phyloP scores from a whole-genome alignment of 2,888 invertebrate species.

The Drosophila vallismaia region DNA sequence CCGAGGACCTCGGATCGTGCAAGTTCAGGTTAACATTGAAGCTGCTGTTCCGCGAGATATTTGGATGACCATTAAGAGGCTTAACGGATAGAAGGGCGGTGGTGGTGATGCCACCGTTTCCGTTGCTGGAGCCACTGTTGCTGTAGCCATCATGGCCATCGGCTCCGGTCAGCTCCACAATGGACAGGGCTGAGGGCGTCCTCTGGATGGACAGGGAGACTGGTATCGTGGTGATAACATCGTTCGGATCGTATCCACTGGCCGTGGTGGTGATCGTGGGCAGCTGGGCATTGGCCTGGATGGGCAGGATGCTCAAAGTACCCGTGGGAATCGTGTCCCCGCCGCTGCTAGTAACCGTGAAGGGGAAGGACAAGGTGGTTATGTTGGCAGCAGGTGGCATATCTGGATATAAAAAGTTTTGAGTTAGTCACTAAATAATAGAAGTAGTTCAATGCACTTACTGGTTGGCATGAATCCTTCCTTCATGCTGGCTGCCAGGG shows the following conservation, averaged over 20 bases:
- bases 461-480: conserved; percentile 62
- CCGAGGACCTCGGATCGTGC: conserved; percentile 76
- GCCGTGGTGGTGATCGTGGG: conserved; percentile 77
- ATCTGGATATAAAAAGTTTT: conserved; percentile 29
- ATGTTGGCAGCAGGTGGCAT: conserved; percentile 75
- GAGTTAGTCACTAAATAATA: not conserved
- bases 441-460: conserved; percentile 39
- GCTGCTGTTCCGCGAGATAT: conserved; percentile 81
- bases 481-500: conserved; percentile 87
- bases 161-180: conserved; percentile 66
- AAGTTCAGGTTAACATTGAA: conserved; percentile 77
- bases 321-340: conserved; percentile 77
- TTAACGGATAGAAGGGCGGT: conserved; percentile 78
- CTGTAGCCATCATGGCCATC: conserved; percentile 47
- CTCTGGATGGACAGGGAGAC: conserved; percentile 80
- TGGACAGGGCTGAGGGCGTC: conserved; percentile 74
- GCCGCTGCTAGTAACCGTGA: conserved; percentile 79
- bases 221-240: conserved; percentile 80
- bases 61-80: conserved; percentile 65
- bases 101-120: conserved; percentile 62
- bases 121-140: conserved; percentile 57
- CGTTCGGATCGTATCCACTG: conserved; percentile 72
- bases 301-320: conserved; percentile 81
- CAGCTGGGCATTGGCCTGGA: conserved; percentile 67
- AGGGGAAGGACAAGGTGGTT: conserved; percentile 83